Evolutionary conservation across 2,888 invertebrate genomes (phyloP).

Genomic region (Pachydiplax longipennis): DNA sequence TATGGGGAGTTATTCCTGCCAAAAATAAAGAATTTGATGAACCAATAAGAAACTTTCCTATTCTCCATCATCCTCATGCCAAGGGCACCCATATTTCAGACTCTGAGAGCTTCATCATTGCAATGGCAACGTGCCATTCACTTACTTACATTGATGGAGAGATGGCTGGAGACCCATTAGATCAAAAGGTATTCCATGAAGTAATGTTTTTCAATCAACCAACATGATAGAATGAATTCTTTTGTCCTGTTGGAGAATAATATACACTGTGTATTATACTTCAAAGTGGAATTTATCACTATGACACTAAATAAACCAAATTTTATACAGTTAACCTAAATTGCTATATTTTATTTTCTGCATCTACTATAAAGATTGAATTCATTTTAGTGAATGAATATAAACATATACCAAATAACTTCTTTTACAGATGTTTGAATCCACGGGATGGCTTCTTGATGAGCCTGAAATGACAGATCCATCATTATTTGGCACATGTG

Average conservation of each 20-base stretch:
- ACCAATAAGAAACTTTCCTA: slow-evolving; percentile 60
- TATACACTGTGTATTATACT: too few relatives aligned
- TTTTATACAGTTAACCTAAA: too few relatives aligned
- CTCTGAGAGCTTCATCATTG: slow-evolving; percentile 55
- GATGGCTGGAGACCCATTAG: slow-evolving; percentile 67
- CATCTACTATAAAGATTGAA: too few relatives aligned
- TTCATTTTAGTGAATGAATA: too few relatives aligned
- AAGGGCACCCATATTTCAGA: slow-evolving; percentile 22
- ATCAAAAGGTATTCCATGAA: slow-evolving; percentile 58
- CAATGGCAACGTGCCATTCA: slow-evolving; percentile 66
- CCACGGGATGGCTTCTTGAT: slow-evolving; percentile 89
- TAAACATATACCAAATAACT: not conserved
- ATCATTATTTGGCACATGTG: slow-evolving; percentile 84
- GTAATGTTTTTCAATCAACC: not conserved
- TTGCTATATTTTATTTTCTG: too few relatives aligned
- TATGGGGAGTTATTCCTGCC: slow-evolving; percentile 62
- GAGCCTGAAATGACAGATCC: slow-evolving; percentile 86
- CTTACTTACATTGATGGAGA: slow-evolving; percentile 66
- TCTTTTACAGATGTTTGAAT: slow-evolving; percentile 84
- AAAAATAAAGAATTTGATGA: slow-evolving; percentile 56
- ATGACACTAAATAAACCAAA: not conserved
- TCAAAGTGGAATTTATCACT: too few relatives aligned
- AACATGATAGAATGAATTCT: not conserved
- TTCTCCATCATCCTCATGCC: slow-evolving; percentile 60
- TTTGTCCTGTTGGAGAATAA: not conserved